Percentiles rank a stretch among this genome's conserved stretches.
Evolutionary conservation across 53 echinoderm and acorn worm genomes (phyloP).

Genomic region (Patiria pectinifera): DNA sequence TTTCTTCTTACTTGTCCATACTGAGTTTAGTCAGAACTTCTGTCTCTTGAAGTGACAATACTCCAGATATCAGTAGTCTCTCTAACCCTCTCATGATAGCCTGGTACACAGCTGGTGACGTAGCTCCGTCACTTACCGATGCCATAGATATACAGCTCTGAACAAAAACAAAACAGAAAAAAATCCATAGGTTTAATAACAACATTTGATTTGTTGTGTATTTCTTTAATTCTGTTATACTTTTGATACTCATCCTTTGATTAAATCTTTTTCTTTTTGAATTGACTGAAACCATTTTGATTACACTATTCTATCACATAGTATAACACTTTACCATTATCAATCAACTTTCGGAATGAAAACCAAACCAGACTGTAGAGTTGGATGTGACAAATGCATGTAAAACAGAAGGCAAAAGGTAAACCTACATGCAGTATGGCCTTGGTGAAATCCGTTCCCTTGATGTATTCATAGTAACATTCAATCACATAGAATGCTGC

Average conservation of each 20-base stretch:
- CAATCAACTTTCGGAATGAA: too few relatives aligned
- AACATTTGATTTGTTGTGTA: too few relatives aligned
- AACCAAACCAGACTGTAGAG: too few relatives aligned
- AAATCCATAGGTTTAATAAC: background rate
- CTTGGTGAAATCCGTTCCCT: constrained; percentile 78
- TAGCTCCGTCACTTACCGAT: constrained; percentile 89
- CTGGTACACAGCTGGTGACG: constrained; percentile 82
- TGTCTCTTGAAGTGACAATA: constrained; percentile 73
- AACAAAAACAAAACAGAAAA: background rate
- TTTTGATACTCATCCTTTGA: too few relatives aligned
- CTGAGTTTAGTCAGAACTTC: constrained; percentile 79
- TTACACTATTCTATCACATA: too few relatives aligned
- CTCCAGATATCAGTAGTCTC: constrained; percentile 84
- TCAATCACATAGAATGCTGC: constrained; percentile 95
- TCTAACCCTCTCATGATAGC: constrained; percentile 89
- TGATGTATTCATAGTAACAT: constrained; percentile 84
- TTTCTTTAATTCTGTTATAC: background rate
- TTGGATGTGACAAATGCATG: background rate
- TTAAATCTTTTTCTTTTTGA: too few relatives aligned
- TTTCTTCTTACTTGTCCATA: constrained; percentile 65
- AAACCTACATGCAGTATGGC: constrained; percentile 60
- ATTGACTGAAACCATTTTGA: too few relatives aligned
- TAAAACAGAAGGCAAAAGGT: background rate
- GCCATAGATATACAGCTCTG: constrained; percentile 90
- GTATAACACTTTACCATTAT: too few relatives aligned